phyloP scores from a whole-genome alignment of 2,113 vertebrate species.

The Prunella fulvescens region DNA sequence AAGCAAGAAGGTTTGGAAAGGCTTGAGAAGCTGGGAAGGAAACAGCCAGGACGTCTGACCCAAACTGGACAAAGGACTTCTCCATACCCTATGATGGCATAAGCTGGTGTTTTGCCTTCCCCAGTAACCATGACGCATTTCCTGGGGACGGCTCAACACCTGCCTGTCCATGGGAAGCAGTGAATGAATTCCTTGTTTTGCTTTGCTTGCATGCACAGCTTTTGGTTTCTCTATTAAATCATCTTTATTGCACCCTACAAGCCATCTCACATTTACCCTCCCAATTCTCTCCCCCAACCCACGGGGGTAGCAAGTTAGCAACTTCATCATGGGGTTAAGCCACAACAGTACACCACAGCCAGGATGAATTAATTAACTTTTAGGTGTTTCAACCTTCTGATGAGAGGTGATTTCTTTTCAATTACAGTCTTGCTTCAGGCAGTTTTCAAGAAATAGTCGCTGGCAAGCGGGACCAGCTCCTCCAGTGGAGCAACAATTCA shows the following conservation, averaged over 20 bases:
- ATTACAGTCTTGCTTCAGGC: conserved; percentile 2
- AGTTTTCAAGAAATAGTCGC: neutral
- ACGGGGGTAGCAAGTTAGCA: neutral
- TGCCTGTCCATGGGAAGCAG: neutral
- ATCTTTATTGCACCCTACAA: neutral
- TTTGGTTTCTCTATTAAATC: neutral
- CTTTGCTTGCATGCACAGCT: neutral
- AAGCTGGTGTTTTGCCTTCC: neutral
- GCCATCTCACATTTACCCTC: neutral
- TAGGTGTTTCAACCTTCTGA: neutral
- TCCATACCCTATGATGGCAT: neutral
- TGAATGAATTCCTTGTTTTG: neutral
- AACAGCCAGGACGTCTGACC: neutral
- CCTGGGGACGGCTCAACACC: neutral
- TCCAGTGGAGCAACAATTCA: neutral
- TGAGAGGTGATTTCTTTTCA: neutral
- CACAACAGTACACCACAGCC: neutral
- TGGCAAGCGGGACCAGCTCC: conserved; percentile 8
- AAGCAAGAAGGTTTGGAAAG: neutral
- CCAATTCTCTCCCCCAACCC: neutral
- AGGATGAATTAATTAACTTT: neutral
- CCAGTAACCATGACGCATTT: neutral
- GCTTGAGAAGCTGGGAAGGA: neutral
- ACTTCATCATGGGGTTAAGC: neutral
- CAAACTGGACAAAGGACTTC: neutral